A percentile compares a stretch with the other conserved stretches of the same genome.
These are phyloP conservation scores for Lepidotrigona ventralis DNA, from an alignment of 1,140 invertebrate species.

Conservation along the genomic window DNA sequence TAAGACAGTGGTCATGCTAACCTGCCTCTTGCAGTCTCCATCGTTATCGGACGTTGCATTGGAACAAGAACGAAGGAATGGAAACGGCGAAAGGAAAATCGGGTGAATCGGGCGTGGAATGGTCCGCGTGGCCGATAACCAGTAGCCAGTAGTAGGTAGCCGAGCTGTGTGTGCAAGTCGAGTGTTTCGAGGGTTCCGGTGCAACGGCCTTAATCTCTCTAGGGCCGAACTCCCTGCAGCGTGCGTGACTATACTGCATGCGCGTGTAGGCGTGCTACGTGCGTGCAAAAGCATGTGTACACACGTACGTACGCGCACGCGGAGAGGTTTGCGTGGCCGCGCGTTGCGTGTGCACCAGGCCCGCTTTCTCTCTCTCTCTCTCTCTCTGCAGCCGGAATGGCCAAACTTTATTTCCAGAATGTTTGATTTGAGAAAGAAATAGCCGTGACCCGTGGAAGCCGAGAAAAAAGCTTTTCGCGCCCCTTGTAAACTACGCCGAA, in stretches of 20 bases:
- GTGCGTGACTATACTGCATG: constrained; percentile 56
- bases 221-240: constrained; percentile 62
- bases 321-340: not conserved
- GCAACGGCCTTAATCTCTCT: constrained; percentile 74
- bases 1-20: too few relatives aligned
- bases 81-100: not conserved
- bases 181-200: constrained; percentile 70
- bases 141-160: constrained; percentile 37
- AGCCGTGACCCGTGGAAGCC: constrained; percentile 66
- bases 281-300: not conserved
- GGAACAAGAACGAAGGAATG: not conserved
- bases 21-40: not conserved
- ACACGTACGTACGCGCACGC: not conserved
- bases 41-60: not conserved
- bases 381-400: constrained; percentile 43
- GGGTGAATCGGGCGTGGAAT: not conserved
- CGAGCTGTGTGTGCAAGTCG: constrained; percentile 43
- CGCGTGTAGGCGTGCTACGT: constrained; percentile 25
- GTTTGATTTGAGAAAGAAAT: constrained; percentile 78
- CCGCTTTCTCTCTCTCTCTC: not conserved
- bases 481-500: constrained; percentile 70
- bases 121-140: not conserved
- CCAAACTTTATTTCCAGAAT: constrained; percentile 79
- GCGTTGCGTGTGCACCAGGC: constrained; percentile 4
- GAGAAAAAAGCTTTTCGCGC: constrained; percentile 62